phyloP scores from a whole-genome alignment of 2,797 vertebrate species.

The Agapornis canus region DNA sequence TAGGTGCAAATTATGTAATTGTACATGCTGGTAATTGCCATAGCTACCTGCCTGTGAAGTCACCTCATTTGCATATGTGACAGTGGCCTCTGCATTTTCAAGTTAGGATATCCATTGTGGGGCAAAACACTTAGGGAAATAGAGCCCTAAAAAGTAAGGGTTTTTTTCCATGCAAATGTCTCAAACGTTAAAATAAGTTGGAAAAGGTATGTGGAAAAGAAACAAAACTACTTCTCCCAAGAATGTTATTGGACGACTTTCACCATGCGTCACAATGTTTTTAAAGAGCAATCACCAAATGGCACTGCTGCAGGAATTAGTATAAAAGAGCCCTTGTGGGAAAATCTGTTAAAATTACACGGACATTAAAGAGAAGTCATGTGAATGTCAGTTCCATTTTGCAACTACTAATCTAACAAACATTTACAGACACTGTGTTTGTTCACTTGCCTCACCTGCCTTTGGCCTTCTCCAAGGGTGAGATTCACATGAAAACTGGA shows the following conservation, averaged over 20 bases:
- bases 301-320: background rate
- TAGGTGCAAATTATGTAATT: slow-evolving; percentile 5
- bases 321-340: background rate
- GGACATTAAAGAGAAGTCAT: background rate
- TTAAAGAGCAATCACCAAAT: background rate
- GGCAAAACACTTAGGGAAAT: background rate
- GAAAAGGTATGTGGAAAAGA: background rate
- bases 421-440: background rate
- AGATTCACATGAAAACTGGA: background rate
- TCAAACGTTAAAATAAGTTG: background rate
- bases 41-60: background rate
- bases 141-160: background rate
- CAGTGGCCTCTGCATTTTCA: background rate
- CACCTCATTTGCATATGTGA: background rate
- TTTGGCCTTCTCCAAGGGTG: background rate
- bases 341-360: background rate
- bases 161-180: background rate
- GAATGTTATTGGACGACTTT: slow-evolving; percentile 32
- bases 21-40: background rate
- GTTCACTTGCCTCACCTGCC: background rate
- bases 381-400: background rate
- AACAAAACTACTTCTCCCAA: background rate
- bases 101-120: background rate
- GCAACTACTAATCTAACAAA: background rate
- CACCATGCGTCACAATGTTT: background rate